Evolutionary conservation across 2,888 invertebrate species (phyloP).

Genomic region (Therioaphis trifolii): DNA sequence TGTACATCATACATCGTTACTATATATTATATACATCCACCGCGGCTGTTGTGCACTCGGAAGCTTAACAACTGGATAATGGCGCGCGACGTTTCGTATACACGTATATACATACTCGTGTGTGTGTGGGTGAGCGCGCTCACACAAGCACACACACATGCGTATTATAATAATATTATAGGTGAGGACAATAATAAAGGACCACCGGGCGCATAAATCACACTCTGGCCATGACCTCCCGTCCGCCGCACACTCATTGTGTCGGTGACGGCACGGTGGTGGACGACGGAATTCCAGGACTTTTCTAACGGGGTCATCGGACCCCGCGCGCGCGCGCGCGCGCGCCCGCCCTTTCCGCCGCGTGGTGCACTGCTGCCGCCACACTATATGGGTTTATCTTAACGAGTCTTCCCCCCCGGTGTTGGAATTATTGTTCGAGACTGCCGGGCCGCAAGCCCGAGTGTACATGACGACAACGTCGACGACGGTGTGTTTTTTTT

Average conservation of each 20-base stretch:
- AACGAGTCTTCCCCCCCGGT: not conserved
- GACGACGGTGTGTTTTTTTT: not conserved
- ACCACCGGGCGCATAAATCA: conserved; percentile 58
- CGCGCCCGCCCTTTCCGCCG: not conserved
- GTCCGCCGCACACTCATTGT: not conserved
- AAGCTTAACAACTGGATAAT: conserved; percentile 57
- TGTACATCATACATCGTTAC: not conserved
- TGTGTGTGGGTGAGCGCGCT: not conserved
- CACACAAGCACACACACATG: not conserved
- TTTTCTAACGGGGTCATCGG: conserved; percentile 56
- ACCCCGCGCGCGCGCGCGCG: not conserved
- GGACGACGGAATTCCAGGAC: conserved; percentile 44
- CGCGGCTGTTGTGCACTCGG: not conserved
- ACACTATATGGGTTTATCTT: conserved; percentile 22
- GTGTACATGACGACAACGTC: not conserved
- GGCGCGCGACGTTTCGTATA: conserved; percentile 1
- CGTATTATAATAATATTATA: conserved; percentile 18
- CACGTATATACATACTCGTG: not conserved
- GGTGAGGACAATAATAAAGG: conserved; percentile 52
- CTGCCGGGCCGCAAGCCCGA: not conserved
- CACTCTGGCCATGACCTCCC: conserved; percentile 7
- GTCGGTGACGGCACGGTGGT: not conserved
- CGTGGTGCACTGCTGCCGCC: not conserved
- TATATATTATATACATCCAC: not conserved
- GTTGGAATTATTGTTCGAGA: not conserved